These are phyloP conservation scores for Petroica traversi DNA, from an alignment of 2,113 vertebrate genomes.

Conservation along the genomic window DNA sequence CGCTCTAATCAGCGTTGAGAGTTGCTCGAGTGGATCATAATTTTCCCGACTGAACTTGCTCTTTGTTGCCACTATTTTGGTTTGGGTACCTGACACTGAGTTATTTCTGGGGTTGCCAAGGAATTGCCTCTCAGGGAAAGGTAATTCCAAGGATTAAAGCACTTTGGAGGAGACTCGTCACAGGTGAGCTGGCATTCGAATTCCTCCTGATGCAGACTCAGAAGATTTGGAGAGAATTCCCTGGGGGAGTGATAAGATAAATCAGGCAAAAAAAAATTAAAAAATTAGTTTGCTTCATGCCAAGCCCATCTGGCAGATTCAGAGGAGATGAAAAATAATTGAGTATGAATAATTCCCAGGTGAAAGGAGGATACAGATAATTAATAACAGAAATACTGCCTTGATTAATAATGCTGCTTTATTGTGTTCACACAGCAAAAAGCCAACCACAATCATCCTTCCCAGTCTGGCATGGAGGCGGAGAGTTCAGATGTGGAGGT, in stretches of 20 bases:
- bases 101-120: not conserved
- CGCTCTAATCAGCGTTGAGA: not conserved
- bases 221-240: not conserved
- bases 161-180: not conserved
- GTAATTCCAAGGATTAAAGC: not conserved
- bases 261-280: not conserved
- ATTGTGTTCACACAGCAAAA: not conserved
- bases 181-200: not conserved
- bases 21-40: not conserved
- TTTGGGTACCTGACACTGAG: not conserved
- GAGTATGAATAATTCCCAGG: not conserved
- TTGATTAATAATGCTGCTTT: not conserved
- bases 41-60: not conserved
- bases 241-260: not conserved
- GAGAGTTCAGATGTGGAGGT: not conserved
- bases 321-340: not conserved
- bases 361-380: not conserved
- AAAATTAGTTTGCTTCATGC: rapidly evolving
- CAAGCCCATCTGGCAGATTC: not conserved
- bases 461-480: not conserved
- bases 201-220: not conserved
- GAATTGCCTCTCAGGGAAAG: not conserved
- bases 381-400: not conserved
- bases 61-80: not conserved
- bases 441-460: rapidly evolving